Evolutionary conservation across 2,888 invertebrate species (phyloP), one percentile per base, ranked within the genome.

Genomic region (Elaeidobius kamerunicus): DNA sequence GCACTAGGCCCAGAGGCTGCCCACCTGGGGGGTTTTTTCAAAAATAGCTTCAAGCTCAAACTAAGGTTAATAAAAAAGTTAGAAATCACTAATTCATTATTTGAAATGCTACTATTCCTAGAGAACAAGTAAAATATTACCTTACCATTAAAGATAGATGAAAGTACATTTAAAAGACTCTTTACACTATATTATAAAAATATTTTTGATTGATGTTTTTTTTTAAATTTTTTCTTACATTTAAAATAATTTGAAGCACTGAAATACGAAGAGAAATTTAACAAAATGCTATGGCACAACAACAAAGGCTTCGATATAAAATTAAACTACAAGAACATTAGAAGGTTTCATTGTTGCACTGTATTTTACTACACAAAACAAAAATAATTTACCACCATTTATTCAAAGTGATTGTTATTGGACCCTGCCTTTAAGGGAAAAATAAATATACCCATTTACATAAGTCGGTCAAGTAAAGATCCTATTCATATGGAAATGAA

Each of bases 361-460:
- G n/a, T 12, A 17, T 34, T 32, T 18, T 19, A 17, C 16, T 3
- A 16, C 9, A 40, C 11, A n/a, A 20, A 6, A 19, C 11, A 40
- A 27, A 32, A 7, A 14, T 5, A 45, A 36, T 52, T 23, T 38
- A 39, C 39, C 19, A n/a, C 27, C 35, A 15, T 20, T 15, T 45
- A 45, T 16, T n/a, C 27, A 53, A 47, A 63, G 63, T 67, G 67
- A 67, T 67, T 68, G 65, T 69, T 63, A 63, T 68, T 70, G 68
- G 68, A 69, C 69, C 69, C 69, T 68, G 68, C 68, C 66, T 67
- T 41, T 65, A 62, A 58, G 48, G 51, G 59, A 61, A 39, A 39
- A 19, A 39, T 59, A 60, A 60, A 49, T 57, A 52, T 56, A 45
- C 57, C 60, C 56, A 42, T 60, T 58, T 57, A 58, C 55, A 45